Evolutionary conservation across 1,140 invertebrate species (phyloP).

Genomic region (Danaus plexippus): DNA sequence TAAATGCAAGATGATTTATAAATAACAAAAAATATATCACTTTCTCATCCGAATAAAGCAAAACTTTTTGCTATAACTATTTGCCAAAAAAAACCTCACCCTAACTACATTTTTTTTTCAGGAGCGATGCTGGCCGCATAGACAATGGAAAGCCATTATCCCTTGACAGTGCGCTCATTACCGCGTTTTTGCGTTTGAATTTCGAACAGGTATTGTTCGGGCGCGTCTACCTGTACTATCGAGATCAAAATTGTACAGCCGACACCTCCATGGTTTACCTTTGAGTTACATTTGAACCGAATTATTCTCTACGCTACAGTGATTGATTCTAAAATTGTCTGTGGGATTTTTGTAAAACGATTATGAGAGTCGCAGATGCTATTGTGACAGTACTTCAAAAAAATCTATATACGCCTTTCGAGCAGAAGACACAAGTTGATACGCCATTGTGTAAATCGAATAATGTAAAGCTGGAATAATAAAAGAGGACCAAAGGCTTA

Average conservation of each 20-base stretch:
- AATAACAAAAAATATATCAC: no score
- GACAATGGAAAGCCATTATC: slow-evolving; percentile 60
- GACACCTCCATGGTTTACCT: slow-evolving; percentile 13
- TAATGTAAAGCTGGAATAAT: slow-evolving; percentile 1
- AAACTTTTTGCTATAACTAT: no score
- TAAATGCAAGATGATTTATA: no score
- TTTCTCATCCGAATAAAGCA: no score
- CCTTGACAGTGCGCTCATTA: slow-evolving; percentile 59
- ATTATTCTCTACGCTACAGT: slow-evolving; percentile 9
- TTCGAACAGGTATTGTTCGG: slow-evolving; percentile 45
- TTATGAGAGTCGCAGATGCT: slow-evolving; percentile 7
- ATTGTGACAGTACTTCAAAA: slow-evolving; percentile 16
- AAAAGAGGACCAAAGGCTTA: slow-evolving; percentile 8
- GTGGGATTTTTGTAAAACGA: slow-evolving; percentile 7
- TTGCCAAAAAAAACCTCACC: background rate
- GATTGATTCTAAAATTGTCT: slow-evolving; percentile 3
- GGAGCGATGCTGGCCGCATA: slow-evolving; percentile 47
- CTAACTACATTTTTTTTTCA: slow-evolving; percentile 36
- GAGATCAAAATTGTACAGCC: slow-evolving; percentile 23
- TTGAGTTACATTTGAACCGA: slow-evolving; percentile 13
- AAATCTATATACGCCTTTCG: slow-evolving; percentile 8
- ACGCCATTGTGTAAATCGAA: slow-evolving; percentile 9
- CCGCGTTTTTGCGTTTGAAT: slow-evolving; percentile 55
- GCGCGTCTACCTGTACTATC: slow-evolving; percentile 60
- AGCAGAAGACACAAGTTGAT: slow-evolving; percentile 9